Base-by-base conservation (phyloP, 2,888 invertebrate genomes). In the Isoperla grammatica region DNA sequence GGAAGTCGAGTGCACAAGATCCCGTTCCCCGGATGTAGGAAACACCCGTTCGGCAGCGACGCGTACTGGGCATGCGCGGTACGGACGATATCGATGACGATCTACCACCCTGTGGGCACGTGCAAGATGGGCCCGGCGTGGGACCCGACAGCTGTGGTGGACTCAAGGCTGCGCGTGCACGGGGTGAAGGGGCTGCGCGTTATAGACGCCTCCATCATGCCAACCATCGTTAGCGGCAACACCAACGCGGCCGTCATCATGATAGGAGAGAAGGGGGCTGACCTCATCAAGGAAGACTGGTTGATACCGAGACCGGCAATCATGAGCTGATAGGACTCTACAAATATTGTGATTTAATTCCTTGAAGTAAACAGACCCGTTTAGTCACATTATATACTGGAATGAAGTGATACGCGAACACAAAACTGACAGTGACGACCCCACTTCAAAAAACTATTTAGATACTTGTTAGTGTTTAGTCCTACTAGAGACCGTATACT, bases 231-330 rank as follows among this genome's bases (percentile, higher is more conserved):
- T 23, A 90, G 91, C 69, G 93, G 93, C 6, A 93, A 94, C 70
- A 93, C 93, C 1, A 92, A 93, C 72, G 94, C 93, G 0, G 91
- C 93, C 0, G 86, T 87, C n/a, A 90, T 93, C 54, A 93, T 93
- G 93, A 89, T 93, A 29, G 93, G 85, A 0, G 93, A 94, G 70
- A 93, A 92, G 71, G 92, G 90, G 4, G 82, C 92, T 0, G 93
- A 92, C 76, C 77, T 92, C 69, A 84, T 92, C 60, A 92, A 92
- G 73, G 83, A 87, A 73, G 90, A 91, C 73, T 92, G 91, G 91
- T 71, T 84, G 13, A 42, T 12, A 12, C 17, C 22, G 5, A 6
- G 22, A 23, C 9, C 39, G 15, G 15, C 4, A 12, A 12, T 46
- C 56, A 53, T 48, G 55, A 29, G 63, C 54, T 45, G 59, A 64